phyloP scores from a whole-genome alignment of 2,113 vertebrate genomes.

The Baryphthengus martii region DNA sequence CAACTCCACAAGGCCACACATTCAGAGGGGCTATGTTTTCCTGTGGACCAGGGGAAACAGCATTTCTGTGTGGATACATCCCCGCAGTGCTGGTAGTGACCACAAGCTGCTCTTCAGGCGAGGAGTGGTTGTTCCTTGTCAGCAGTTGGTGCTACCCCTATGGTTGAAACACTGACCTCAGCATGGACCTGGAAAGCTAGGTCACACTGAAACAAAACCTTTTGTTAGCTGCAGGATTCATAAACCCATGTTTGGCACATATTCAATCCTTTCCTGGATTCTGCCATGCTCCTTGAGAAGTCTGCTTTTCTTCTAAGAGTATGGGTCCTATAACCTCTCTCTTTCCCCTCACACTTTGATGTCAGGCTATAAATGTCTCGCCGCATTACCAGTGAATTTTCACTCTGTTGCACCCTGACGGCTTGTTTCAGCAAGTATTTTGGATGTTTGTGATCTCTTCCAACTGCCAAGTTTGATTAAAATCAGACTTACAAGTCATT shows the following conservation, averaged over 20 bases:
- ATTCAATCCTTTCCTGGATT: background rate
- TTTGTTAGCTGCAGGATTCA: background rate
- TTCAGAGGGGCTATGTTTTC: background rate
- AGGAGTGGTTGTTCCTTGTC: background rate
- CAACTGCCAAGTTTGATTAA: background rate
- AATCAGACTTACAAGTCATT: background rate
- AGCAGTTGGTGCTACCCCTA: background rate
- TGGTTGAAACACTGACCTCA: background rate
- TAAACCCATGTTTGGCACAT: background rate
- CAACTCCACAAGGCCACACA: rapidly evolving
- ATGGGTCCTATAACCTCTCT: rapidly evolving
- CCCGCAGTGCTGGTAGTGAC: background rate
- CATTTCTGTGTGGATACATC: background rate
- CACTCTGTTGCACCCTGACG: background rate
- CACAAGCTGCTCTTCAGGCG: background rate
- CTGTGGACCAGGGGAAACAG: too few species aligned
- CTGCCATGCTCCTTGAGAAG: background rate
- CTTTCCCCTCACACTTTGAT: background rate
- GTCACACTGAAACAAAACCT: background rate
- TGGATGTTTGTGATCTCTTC: background rate
- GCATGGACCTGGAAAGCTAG: background rate
- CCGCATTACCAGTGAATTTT: background rate
- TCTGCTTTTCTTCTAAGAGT: background rate
- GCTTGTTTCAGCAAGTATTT: background rate
- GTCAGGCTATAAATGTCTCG: background rate